Conservation (phyloP, 2,797 vertebrate species). For the Arctocebus calabarensis region DNA sequence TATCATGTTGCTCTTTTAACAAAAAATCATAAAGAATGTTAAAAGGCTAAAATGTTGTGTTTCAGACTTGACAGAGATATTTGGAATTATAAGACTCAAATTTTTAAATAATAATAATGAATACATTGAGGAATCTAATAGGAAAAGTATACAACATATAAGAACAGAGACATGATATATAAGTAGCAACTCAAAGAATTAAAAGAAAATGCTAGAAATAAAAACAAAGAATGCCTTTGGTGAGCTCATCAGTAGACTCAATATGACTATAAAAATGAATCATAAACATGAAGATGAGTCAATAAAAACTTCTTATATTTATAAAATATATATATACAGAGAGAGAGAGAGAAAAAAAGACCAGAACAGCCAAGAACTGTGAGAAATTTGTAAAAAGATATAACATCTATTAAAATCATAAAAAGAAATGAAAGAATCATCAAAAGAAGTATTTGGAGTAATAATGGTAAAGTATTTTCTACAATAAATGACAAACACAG, state of each 20-base stretch:
- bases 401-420: background rate
- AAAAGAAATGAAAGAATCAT: background rate
- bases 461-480: background rate
- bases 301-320: background rate
- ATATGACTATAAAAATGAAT: background rate
- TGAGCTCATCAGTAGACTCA: background rate
- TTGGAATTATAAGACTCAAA: background rate
- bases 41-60: background rate
- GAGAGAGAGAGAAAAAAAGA: background rate
- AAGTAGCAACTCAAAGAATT: background rate
- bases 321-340: background rate
- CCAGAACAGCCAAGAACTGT: background rate
- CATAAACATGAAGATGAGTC: background rate
- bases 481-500: background rate
- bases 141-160: background rate
- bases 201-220: background rate
- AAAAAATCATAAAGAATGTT: background rate
- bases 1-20: background rate
- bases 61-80: background rate
- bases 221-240: background rate
- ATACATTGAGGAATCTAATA: conserved; percentile 4
- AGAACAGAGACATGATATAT: background rate
- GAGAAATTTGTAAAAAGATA: background rate
- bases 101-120: background rate
- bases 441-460: background rate